Evolutionary conservation across 2,797 vertebrate genomes (phyloP).

Genomic region (Rhabdomys pumilio): DNA sequence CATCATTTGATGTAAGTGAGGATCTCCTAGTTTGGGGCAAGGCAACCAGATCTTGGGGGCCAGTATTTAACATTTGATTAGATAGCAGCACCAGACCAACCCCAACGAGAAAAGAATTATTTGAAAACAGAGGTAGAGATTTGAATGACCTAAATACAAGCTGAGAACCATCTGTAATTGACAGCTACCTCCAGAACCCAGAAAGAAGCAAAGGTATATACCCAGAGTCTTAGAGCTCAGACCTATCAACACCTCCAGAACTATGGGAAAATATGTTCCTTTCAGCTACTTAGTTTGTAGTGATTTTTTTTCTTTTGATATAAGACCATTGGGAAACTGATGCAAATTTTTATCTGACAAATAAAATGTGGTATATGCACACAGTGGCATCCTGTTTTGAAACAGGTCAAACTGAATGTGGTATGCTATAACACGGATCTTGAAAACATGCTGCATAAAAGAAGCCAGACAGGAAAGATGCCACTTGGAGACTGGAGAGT

Average conservation of each 20-base stretch:
- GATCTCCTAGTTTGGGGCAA: background rate
- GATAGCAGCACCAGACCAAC: background rate
- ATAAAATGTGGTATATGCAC: background rate
- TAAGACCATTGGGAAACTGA: background rate
- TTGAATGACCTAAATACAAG: background rate
- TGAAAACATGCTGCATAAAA: background rate
- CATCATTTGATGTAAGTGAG: background rate
- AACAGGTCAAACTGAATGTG: background rate
- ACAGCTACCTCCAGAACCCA: background rate
- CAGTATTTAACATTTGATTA: background rate
- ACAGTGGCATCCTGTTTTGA: background rate
- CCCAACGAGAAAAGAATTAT: background rate
- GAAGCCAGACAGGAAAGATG: background rate
- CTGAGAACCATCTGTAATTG: background rate
- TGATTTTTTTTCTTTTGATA: background rate
- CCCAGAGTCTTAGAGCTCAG: background rate
- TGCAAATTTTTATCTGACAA: background rate
- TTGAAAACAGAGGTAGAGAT: background rate
- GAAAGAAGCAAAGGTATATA: background rate
- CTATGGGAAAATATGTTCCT: background rate
- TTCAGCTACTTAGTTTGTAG: background rate
- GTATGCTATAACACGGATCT: background rate
- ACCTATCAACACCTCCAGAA: background rate
- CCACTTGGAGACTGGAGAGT: background rate
- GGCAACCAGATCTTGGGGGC: background rate